Base-by-base conservation (phyloP, 1,140 invertebrate species). In the Hyphantria cunea region DNA sequence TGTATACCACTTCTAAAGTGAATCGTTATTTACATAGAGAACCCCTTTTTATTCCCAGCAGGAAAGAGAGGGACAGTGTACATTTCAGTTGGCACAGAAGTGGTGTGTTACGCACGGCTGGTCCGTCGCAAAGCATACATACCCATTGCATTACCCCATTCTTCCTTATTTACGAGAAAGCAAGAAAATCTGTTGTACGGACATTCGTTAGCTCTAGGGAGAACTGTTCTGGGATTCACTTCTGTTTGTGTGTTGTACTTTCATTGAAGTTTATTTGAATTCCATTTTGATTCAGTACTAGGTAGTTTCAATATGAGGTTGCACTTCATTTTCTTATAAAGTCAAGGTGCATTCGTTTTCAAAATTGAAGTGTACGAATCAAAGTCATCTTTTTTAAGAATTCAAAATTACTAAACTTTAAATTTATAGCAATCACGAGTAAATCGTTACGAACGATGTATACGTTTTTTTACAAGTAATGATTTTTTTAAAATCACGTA, bases 131-230 rank as follows among this genome's bases (percentile, higher is more conserved):
- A 47, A 47, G 45, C 45, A 49, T 47, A 41, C 34, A 50, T 52
- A n/a, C n/a, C 44, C 42, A 70, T 70, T 66, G 56, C 68, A 54
- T 70, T 64, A 70, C 64, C 60, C 32, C 55, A 63, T 62, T 58
- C 53, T 45, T 64, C 31, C 49, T 62, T 70, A 70, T 66, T 63
- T 70, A 66, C 55, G 64, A 65, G 60, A 31, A 56, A 56, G 47
- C 54, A 64, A 62, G 60, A 37, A 56, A 47, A 56, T 25, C 55
- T 59, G 31, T 50, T 66, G 55, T 56, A 49, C 41, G 50, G 64
- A 63, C 66, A 58, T 63, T 63, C 54, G 65, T 63, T 67, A 67
- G 51, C 64, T 66, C 59, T 49, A 15, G 41, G 51, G 58, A 59
- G 45, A 61, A 37, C 42, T 33, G 53, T 39, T 56, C 45, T 47